Evolutionary conservation across 2,113 vertebrate genomes (phyloP).

Genomic region (Equus przewalskii): DNA sequence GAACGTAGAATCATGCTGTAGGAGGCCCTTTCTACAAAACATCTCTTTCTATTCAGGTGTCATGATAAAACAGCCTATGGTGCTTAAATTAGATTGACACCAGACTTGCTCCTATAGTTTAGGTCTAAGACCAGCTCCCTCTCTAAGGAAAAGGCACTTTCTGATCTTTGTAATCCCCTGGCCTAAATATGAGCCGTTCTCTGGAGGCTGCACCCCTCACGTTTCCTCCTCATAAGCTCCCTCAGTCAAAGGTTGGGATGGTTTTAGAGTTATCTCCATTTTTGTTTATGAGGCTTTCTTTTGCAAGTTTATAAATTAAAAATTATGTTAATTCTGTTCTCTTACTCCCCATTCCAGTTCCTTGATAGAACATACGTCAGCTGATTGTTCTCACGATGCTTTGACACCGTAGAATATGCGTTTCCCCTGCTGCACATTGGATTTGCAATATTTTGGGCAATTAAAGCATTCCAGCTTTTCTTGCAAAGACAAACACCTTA

Average conservation of each 20-base stretch:
- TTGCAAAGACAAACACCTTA: neutral
- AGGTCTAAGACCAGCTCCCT: neutral
- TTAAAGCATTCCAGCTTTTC: neutral
- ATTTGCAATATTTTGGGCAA: neutral
- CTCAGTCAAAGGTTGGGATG: too few species aligned
- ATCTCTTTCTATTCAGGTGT: neutral
- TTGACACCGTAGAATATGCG: neutral
- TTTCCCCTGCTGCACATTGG: neutral
- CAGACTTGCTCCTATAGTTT: neutral
- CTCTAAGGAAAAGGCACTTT: neutral
- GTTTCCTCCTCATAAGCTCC: neutral
- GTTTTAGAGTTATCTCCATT: too few species aligned
- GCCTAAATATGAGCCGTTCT: too few species aligned
- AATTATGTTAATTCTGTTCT: neutral
- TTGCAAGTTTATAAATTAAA: neutral
- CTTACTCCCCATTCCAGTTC: neutral
- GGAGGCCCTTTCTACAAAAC: neutral
- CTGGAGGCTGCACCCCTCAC: neutral
- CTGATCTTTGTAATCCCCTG: neutral
- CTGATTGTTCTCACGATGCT: too few species aligned
- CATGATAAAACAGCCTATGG: neutral
- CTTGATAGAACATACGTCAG: too few species aligned
- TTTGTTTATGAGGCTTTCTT: neutral
- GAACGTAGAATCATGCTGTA: neutral
- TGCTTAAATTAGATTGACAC: neutral